A percentile compares a stretch with the other conserved stretches of the same genome.
These are phyloP conservation scores for Eurytoma adleriae DNA, from an alignment of 2,888 invertebrate species.

Conservation along the genomic window DNA sequence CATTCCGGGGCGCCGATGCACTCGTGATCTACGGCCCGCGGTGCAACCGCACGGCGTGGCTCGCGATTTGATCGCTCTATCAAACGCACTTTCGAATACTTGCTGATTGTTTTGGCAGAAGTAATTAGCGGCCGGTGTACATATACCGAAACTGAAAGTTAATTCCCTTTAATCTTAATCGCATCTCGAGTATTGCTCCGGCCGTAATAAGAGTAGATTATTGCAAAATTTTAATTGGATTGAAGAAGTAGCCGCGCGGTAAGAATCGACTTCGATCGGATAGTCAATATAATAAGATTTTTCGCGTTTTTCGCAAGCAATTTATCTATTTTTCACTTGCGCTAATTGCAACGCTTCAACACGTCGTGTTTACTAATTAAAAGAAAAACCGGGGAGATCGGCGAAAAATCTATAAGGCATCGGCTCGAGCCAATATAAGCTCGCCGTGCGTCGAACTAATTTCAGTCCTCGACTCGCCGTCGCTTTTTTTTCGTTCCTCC, in stretches of 20 bases:
- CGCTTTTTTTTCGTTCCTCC: neutral
- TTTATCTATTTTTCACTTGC: neutral
- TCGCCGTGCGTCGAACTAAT: neutral
- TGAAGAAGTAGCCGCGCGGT: too few relatives aligned
- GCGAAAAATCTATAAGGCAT: neutral
- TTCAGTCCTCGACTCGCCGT: neutral
- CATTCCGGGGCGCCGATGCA: neutral
- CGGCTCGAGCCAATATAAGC: too few relatives aligned
- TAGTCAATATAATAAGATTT: too few relatives aligned
- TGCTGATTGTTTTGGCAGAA: too few relatives aligned
- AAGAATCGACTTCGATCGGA: too few relatives aligned
- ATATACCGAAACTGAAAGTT: neutral
- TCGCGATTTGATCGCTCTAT: neutral
- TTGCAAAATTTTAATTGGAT: too few relatives aligned
- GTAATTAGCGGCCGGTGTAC: too few relatives aligned
- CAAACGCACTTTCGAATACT: too few relatives aligned
- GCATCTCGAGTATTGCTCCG: too few relatives aligned
- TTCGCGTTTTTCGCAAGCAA: neutral
- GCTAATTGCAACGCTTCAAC: constrained; percentile 38
- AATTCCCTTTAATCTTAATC: too few relatives aligned
- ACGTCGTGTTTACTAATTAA: constrained; percentile 51
- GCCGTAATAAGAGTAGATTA: too few relatives aligned
- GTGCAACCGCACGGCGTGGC: too few relatives aligned
- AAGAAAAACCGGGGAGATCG: constrained; percentile 28
- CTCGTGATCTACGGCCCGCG: neutral